These are phyloP conservation scores for Nezara viridula DNA, from an alignment of 2,888 invertebrate species.

Conservation along the genomic window DNA sequence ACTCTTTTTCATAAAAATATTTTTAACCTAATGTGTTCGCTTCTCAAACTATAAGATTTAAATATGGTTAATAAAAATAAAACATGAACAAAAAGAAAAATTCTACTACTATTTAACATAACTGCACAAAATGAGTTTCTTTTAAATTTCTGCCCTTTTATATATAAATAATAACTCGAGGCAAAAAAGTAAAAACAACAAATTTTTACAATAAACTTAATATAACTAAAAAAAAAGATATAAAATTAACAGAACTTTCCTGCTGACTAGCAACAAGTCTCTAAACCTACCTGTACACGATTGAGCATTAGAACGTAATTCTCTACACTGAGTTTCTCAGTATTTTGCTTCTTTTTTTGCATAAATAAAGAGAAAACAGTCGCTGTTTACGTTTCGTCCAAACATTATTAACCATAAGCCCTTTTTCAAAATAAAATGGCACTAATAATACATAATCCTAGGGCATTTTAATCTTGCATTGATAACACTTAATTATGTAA, in stretches of 20 bases:
- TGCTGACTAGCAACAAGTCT: slow-evolving; percentile 61
- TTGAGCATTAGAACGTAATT: slow-evolving; percentile 59
- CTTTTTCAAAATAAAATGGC: slow-evolving; percentile 57
- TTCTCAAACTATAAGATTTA: slow-evolving; percentile 60
- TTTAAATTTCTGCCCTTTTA: slow-evolving; percentile 35
- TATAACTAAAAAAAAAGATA: slow-evolving; percentile 21
- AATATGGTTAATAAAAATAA: slow-evolving; percentile 44
- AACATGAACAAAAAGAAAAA: slow-evolving; percentile 48
- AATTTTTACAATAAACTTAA: slow-evolving; percentile 48
- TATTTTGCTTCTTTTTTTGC: background rate
- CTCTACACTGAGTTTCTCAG: slow-evolving; percentile 17
- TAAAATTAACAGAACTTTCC: slow-evolving; percentile 56
- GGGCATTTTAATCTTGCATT: slow-evolving; percentile 44
- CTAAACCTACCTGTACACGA: slow-evolving; percentile 51
- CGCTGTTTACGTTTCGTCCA: slow-evolving; percentile 19
- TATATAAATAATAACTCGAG: slow-evolving; percentile 16
- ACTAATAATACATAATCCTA: slow-evolving; percentile 51
- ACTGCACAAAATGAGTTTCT: slow-evolving; percentile 39
- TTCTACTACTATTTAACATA: slow-evolving; percentile 39
- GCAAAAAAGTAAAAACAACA: slow-evolving; percentile 39
- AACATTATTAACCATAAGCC: slow-evolving; percentile 53
- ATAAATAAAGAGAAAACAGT: slow-evolving; percentile 50
- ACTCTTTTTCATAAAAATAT: slow-evolving; percentile 36
- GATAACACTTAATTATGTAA: slow-evolving; percentile 40
- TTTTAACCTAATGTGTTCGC: slow-evolving; percentile 32